Percentiles rank a stretch among this genome's conserved stretches.
phyloP scores from a whole-genome alignment of 1,140 invertebrate species.

The Sycophaga agraensis region DNA sequence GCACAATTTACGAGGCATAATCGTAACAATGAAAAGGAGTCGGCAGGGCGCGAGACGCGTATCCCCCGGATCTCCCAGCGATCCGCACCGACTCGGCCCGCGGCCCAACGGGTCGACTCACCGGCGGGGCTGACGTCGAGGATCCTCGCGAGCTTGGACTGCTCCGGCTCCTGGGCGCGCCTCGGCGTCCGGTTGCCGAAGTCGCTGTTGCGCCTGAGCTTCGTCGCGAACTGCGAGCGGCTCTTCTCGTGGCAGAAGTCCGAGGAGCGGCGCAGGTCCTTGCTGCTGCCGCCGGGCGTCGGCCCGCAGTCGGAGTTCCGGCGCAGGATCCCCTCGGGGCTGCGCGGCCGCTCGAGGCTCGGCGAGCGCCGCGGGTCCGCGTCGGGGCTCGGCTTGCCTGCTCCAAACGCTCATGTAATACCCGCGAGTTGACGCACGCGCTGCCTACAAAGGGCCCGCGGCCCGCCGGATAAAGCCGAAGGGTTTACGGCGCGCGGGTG shows the following conservation, averaged over 20 bases:
- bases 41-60: no score
- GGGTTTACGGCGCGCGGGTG: no score
- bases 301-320: constrained; percentile 46
- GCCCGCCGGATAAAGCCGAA: no score
- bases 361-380: constrained; percentile 19
- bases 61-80: no score
- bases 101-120: constrained; percentile 27
- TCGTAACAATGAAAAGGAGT: no score
- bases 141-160: constrained; percentile 40
- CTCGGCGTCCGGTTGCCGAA: constrained; percentile 48
- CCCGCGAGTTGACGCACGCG: background rate
- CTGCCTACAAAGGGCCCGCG: no score
- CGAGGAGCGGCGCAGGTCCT: constrained; percentile 46
- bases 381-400: constrained; percentile 7
- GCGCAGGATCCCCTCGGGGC: constrained; percentile 37
- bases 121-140: constrained; percentile 46
- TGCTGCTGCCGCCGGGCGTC: constrained; percentile 40
- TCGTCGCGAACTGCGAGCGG: constrained; percentile 49
- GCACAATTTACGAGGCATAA: no score
- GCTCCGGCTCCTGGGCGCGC: constrained; percentile 30
- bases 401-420: no score
- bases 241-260: constrained; percentile 51
- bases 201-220: constrained; percentile 51
- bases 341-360: constrained; percentile 29
- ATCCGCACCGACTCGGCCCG: no score